Base-by-base conservation (phyloP, 2,113 vertebrate genomes). In the Mirounga angustirostris region DNA sequence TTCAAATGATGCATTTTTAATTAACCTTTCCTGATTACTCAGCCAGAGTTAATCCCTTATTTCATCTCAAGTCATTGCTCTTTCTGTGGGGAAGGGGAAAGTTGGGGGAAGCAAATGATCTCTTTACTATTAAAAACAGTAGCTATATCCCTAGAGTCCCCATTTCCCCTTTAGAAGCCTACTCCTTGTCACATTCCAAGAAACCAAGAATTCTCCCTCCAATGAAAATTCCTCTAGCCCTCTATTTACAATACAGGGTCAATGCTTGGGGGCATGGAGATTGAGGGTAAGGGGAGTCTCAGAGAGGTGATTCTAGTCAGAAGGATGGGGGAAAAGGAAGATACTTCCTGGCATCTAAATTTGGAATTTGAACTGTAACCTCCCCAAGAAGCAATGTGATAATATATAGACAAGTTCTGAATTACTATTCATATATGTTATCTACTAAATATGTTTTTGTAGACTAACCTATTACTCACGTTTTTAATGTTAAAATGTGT, bases 401-500 rank as follows among this genome's bases (percentile, higher is more conserved):
- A 28, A 43, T 10, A 1, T 58, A 28, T 1, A 86, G 28, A 26
- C 26, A 84, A 79, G 40, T 76, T 94, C 40, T 89, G 19, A 88
- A 65, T 83, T 89, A 95, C 30, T 22, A 86, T 15, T 54, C 79
- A 63, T 33, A 36, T 19, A 78, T 18, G 69, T 67, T 78, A 87
- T 59, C 65, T 63, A 28, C 59, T 36, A 92, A 80, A 40, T 65
- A 67, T 10, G 24, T 10, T 71, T 91, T 92, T 84, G 18, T 46
- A 86, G n/a, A 82, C 16, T 43, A n/a, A 94, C 1, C 61, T 94
- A 69, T 19, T 69, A 86, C 18, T 94, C 54, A 61, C 0, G 16
- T 61, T 89, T 74, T 93, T 87, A 54, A 81, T 33, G 43, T 76
- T 92, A 80, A 95, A 91, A 54, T 74, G 6, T n/a, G 50, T 91